Evolutionary conservation across 1,140 invertebrate species (phyloP), one percentile per base, ranked within the genome.

Genomic region (Solenopsis fugax): DNA sequence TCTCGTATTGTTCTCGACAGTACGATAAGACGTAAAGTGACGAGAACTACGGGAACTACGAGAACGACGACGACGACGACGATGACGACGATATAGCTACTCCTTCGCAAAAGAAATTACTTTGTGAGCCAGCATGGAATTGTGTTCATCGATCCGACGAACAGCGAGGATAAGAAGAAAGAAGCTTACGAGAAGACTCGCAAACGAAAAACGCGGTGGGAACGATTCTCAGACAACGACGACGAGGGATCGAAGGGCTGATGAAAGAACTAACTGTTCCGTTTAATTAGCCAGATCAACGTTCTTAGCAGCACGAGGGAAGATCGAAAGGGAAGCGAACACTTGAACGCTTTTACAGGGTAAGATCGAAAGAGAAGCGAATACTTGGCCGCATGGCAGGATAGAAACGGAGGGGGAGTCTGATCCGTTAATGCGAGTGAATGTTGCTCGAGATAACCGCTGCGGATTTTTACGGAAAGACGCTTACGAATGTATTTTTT

Each of bases 401-500:
- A 4, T 41, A 24, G 18, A 24, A 34, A 75, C 6, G 24, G 18
- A 34, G 34, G 9, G 41, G n/a, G 12, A 37, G 69, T 45, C 34
- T 58, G 69, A 73, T 73, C 54, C 69, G 54, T 29, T 84, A 82
- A 82, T 82, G n/a, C 54, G 80, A 34, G 41, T n/a, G 41, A 84
- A 84, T 73, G 69, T 73, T 41, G 69, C 18, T 41, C 67, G 21
- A 84, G 67, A 84, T 75, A 86, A 86, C 56, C 85, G 86, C 87
- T 76, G 76, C 71, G 86, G 85, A 88, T 90, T 90, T 90, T 88
- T 81, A 86, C 58, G 71, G 81, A 90, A 60, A 90, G 87, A 91
- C 76, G 90, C 90, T 91, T 91, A 90, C 85, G 82, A 90, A 81
- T 86, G 90, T 91, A 91, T 91, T 91, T 91, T 91, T 91, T 91